Percentiles rank a stretch among this genome's conserved stretches.
phyloP scores from a whole-genome alignment of 2,888 invertebrate genomes.

The Spisula solida region DNA sequence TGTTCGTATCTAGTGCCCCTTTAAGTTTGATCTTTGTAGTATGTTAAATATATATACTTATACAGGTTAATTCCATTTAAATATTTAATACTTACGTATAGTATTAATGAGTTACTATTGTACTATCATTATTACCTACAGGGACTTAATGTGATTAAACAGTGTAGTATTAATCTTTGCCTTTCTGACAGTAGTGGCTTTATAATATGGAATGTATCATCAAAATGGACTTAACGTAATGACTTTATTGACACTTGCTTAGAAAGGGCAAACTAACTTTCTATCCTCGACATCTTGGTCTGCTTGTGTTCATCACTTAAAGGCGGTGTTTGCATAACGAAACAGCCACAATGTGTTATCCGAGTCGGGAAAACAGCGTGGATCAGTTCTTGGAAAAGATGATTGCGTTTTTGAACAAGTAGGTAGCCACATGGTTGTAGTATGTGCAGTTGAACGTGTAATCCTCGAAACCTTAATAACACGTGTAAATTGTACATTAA shows the following conservation, averaged over 20 bases:
- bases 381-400: slow-evolving; percentile 65
- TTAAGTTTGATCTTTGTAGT: slow-evolving; percentile 7
- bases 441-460: too few species aligned
- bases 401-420: slow-evolving; percentile 52
- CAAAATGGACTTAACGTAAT: not conserved
- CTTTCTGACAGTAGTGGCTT: not conserved
- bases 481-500: too few species aligned
- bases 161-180: not conserved
- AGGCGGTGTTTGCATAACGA: not conserved
- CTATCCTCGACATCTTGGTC: not conserved
- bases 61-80: slow-evolving; percentile 2
- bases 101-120: not conserved
- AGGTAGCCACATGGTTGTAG: slow-evolving; percentile 17
- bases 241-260: not conserved
- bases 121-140: not conserved
- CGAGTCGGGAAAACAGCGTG: slow-evolving; percentile 65
- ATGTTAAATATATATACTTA: not conserved
- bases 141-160: not conserved
- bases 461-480: too few species aligned
- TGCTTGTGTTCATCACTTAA: not conserved
- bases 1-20: not conserved
- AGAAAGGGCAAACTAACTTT: not conserved
- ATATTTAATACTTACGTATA: slow-evolving; percentile 12
- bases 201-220: not conserved
- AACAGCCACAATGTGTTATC: slow-evolving; percentile 57